Evolutionary conservation across 2,888 invertebrate genomes (phyloP).

Genomic region (Troglohyphantes excavatus): DNA sequence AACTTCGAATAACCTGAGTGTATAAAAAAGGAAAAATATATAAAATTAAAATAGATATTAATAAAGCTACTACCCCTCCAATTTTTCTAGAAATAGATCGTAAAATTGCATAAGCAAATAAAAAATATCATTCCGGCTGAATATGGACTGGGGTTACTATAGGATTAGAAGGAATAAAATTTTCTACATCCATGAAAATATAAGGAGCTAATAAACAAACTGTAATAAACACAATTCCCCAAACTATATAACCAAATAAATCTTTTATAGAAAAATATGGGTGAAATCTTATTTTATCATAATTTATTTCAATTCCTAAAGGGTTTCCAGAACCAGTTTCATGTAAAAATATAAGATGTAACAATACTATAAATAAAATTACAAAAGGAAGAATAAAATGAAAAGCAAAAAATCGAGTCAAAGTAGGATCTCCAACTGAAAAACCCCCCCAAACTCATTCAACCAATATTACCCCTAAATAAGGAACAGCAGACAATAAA

Average conservation of each 20-base stretch:
- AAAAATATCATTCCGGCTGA: conserved; percentile 92
- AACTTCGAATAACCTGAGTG: conserved; percentile 85
- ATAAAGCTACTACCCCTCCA: conserved; percentile 88
- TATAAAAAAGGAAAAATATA: conserved; percentile 86
- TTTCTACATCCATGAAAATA: conserved; percentile 88
- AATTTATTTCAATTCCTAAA: conserved; percentile 86
- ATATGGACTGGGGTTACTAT: conserved; percentile 89
- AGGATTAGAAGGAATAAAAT: conserved; percentile 88
- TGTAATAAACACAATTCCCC: conserved; percentile 85
- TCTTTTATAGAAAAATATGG: conserved; percentile 87
- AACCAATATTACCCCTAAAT: conserved; percentile 86
- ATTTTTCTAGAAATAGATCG: conserved; percentile 91
- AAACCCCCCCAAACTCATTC: conserved; percentile 90
- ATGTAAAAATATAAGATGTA: conserved; percentile 87
- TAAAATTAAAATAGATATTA: conserved; percentile 87
- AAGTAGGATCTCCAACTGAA: conserved; percentile 88
- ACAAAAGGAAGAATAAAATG: conserved; percentile 89
- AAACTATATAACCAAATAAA: conserved; percentile 85
- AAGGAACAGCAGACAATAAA: conserved; percentile 88
- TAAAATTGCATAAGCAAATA: conserved; percentile 91
- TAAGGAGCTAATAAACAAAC: conserved; percentile 86
- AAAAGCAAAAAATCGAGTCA: conserved; percentile 89
- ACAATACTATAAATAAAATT: conserved; percentile 85
- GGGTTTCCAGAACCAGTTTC: conserved; percentile 88
- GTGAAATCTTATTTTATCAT: conserved; percentile 88